These are phyloP conservation scores for Cecidostiba fungosa DNA, from an alignment of 2,888 invertebrate species.

Conservation along the genomic window DNA sequence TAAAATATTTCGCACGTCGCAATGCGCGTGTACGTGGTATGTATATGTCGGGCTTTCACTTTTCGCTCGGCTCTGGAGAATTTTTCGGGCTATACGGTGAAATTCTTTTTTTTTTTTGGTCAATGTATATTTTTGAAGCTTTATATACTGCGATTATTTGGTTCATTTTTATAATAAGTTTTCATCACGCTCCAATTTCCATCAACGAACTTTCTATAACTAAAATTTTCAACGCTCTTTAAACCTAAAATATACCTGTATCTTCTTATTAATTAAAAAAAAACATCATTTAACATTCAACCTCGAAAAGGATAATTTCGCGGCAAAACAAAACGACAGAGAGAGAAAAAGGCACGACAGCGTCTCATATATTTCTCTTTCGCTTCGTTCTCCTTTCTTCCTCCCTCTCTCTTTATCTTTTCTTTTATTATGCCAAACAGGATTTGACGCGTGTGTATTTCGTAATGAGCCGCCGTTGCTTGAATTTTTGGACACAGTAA, in stretches of 20 bases:
- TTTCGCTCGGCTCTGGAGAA: constrained; percentile 15
- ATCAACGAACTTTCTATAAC: too few relatives aligned
- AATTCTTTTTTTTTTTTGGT: too few relatives aligned
- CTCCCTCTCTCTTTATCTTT: not conserved
- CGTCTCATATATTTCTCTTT: constrained; percentile 34
- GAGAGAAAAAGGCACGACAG: constrained; percentile 16
- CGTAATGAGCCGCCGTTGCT: constrained; percentile 28
- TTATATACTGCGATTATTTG: too few relatives aligned
- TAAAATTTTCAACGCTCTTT: too few relatives aligned
- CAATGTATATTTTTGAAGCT: too few relatives aligned
- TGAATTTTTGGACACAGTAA: constrained; percentile 29
- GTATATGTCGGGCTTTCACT: constrained; percentile 35
- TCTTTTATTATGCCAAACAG: constrained; percentile 32
- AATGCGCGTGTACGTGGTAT: not conserved
- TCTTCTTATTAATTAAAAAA: too few relatives aligned
- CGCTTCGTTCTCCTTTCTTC: constrained; percentile 16
- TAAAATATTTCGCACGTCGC: constrained; percentile 37
- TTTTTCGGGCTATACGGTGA: too few relatives aligned
- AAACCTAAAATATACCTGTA: too few relatives aligned
- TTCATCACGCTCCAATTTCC: too few relatives aligned
- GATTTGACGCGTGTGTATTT: constrained; percentile 27
- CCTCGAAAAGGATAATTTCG: not conserved
- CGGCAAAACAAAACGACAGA: too few relatives aligned
- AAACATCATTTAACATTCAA: too few relatives aligned
- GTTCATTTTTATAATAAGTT: too few relatives aligned